Evolutionary conservation across 2,797 vertebrate species (phyloP).

Genomic region (Dromococcyx pavoninus): DNA sequence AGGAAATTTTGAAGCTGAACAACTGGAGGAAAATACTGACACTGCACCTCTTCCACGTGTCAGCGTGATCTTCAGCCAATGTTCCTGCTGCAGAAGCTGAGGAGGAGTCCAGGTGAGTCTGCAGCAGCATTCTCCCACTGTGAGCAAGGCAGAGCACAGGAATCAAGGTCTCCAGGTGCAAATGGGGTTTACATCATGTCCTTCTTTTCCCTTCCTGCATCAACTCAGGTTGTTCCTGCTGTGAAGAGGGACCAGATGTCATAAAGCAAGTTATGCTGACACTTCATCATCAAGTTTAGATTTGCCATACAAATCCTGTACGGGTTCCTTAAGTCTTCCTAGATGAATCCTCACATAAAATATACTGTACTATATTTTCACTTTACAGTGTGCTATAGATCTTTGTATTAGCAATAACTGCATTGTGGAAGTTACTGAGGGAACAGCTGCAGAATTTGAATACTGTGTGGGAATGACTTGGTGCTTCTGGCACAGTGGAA

Average conservation of each 20-base stretch:
- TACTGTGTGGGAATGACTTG: slow-evolving; percentile 28
- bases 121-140: fast-evolving
- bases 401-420: slow-evolving; percentile 57
- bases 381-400: slow-evolving; percentile 4
- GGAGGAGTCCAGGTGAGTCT: not conserved
- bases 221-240: not conserved
- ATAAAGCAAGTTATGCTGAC: not conserved
- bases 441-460: slow-evolving; percentile 57
- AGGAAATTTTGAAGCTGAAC: not conserved
- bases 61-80: not conserved
- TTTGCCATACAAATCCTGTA: not conserved
- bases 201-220: not conserved
- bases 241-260: not conserved
- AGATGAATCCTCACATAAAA: not conserved
- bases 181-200: not conserved
- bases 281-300: not conserved
- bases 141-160: not conserved
- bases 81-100: not conserved
- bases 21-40: not conserved
- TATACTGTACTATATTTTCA: slow-evolving; percentile 6
- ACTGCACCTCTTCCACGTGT: not conserved
- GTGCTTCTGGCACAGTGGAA: slow-evolving; percentile 31
- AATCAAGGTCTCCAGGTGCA: not conserved
- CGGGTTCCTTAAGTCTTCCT: not conserved
- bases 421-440: slow-evolving; percentile 38